These are phyloP conservation scores for Mythimna impura DNA, from an alignment of 2,888 invertebrate genomes.

Conservation along the genomic window DNA sequence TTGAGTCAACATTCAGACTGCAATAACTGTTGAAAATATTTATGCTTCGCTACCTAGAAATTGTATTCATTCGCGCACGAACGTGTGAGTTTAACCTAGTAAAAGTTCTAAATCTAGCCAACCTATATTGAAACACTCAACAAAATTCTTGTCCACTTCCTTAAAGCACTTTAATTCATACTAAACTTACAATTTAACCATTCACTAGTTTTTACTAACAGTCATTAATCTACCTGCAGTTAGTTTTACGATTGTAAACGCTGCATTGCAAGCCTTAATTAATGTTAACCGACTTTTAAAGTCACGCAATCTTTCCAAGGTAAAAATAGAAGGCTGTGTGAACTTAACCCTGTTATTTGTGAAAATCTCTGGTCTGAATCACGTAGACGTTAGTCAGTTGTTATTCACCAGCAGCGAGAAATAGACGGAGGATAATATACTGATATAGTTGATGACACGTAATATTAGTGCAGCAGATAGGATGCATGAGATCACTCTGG, in stretches of 20 bases:
- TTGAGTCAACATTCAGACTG: constrained; percentile 7
- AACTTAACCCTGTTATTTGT: constrained; percentile 73
- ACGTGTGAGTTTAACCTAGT: constrained; percentile 39
- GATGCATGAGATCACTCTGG: constrained; percentile 50
- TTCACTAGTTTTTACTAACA: constrained; percentile 29
- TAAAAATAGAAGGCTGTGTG: constrained; percentile 78
- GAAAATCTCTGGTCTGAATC: constrained; percentile 64
- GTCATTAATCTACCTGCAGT: constrained; percentile 47
- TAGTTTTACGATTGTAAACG: constrained; percentile 61
- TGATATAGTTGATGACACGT: constrained; percentile 34
- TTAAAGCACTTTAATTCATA: constrained; percentile 28
- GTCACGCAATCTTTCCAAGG: constrained; percentile 80
- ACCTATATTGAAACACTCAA: constrained; percentile 40
- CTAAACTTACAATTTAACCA: constrained; percentile 19
- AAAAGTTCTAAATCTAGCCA: constrained; percentile 51
- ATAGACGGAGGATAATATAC: constrained; percentile 49
- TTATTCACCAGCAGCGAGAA: constrained; percentile 58
- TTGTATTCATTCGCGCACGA: constrained; percentile 19
- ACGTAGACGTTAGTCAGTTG: constrained; percentile 59
- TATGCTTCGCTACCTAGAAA: constrained; percentile 13
- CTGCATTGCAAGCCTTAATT: constrained; percentile 79
- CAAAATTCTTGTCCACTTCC: constrained; percentile 42
- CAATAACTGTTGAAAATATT: constrained; percentile 14
- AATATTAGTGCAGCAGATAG: constrained; percentile 45
- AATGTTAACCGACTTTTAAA: constrained; percentile 70